Evolutionary conservation across 2,888 invertebrate genomes (phyloP).

Genomic region (Zeuzera pyrina): DNA sequence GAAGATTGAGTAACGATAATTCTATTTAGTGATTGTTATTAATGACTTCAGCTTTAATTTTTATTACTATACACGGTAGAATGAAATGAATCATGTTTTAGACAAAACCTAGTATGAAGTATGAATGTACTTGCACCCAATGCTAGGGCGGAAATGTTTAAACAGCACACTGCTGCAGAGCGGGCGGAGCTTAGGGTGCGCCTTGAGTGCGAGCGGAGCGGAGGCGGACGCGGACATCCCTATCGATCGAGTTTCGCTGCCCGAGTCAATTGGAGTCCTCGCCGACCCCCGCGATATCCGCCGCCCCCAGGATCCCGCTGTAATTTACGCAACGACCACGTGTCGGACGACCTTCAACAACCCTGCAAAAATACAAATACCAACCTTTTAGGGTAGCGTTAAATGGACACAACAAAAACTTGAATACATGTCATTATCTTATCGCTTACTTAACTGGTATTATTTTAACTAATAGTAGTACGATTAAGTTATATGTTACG

Average conservation of each 20-base stretch:
- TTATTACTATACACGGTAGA: too few relatives aligned
- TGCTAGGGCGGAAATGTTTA: background rate
- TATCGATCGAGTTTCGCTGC: conserved; percentile 16
- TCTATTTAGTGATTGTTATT: too few relatives aligned
- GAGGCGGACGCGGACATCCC: conserved; percentile 27
- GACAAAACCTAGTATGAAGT: too few relatives aligned
- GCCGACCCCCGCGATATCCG: conserved; percentile 23
- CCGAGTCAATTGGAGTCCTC: conserved; percentile 25
- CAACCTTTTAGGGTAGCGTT: conserved; percentile 1
- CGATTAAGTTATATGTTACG: too few relatives aligned
- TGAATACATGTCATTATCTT: too few relatives aligned
- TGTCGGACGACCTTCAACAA: conserved; percentile 42
- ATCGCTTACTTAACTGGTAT: too few relatives aligned
- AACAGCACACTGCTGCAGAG: too few relatives aligned
- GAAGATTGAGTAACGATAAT: too few relatives aligned
- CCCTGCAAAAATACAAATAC: conserved; percentile 1
- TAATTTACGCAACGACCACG: conserved; percentile 40
- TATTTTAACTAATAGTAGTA: too few relatives aligned
- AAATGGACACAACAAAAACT: too few relatives aligned
- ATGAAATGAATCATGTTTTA: too few relatives aligned
- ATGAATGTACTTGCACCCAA: background rate
- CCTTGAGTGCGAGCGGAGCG: conserved; percentile 27
- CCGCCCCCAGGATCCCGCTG: conserved; percentile 22
- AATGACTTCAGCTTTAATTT: too few relatives aligned
- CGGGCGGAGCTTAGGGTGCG: conserved; percentile 10